These are phyloP conservation scores for Hydropsyche betteni DNA, from an alignment of 2,888 invertebrate genomes.

Conservation along the genomic window DNA sequence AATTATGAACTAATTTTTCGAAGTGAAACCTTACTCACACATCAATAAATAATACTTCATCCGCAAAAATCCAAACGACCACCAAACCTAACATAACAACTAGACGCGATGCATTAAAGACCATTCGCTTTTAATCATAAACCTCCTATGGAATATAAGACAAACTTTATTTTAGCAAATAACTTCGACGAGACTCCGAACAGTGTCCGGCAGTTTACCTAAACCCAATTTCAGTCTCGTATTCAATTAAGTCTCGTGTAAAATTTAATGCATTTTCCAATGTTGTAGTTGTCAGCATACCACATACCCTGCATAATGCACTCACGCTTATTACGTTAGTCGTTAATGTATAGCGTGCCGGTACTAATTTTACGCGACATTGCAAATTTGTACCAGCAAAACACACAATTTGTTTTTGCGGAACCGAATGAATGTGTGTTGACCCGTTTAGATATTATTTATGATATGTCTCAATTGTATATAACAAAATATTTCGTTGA, in stretches of 20 bases:
- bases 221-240: conserved; percentile 4
- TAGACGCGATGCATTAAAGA: too few relatives aligned
- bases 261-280: conserved; percentile 20
- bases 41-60: too few relatives aligned
- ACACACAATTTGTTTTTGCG: not conserved
- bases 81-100: too few relatives aligned
- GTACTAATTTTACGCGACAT: not conserved
- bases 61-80: too few relatives aligned
- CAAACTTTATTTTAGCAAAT: too few relatives aligned
- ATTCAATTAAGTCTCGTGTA: conserved; percentile 12
- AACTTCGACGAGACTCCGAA: not conserved
- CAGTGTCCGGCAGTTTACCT: not conserved
- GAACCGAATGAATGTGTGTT: too few relatives aligned
- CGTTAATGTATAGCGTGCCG: conserved; percentile 5
- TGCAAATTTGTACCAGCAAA: not conserved
- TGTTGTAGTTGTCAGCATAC: too few relatives aligned
- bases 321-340: not conserved
- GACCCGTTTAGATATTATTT: too few relatives aligned
- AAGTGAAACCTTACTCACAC: not conserved
- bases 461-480: too few relatives aligned
- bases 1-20: conserved; percentile 10
- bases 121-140: too few relatives aligned
- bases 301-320: not conserved
- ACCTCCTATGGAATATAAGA: too few relatives aligned
- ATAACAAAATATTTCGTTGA: too few relatives aligned